Evolutionary conservation across 2,888 invertebrate genomes (phyloP), one percentile per base, ranked within the genome.

Genomic region (Peribatodes rhomboidaria): DNA sequence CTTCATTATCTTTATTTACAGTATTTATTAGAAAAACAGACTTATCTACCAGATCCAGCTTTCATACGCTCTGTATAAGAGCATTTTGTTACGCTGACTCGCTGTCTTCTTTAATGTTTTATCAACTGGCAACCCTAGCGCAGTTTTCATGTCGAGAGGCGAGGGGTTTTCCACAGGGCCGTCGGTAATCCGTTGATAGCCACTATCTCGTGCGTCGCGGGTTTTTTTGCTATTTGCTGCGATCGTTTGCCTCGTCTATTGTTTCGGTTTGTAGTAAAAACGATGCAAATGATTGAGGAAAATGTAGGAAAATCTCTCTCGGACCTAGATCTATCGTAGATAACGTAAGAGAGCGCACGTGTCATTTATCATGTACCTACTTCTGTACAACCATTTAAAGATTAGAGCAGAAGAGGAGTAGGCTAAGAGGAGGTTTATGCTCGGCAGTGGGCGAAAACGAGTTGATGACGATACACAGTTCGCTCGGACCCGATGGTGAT

Each of bases 181-280:
- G 50, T 27, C 54, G 67, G 71, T 82, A 83, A 87, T 84, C 85
- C 77, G 61, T 71, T 78, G 86, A 87, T 87, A 86, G 74, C 67
- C 72, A 75, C 61, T 82, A 80, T 75, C 78, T 72, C 65, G 64
- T 74, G 70, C 76, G 75, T 73, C 64, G 71, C 57, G 81, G 85
- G 80, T 82, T 85, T 86, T 47, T 82, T 79, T 77, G 76, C 59
- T 55, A 50, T 63, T 54, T 52, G 31, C 55, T 46, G 44, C 59
- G 41, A 55, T 61, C 53, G 59, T 67, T 67, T 44, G 47, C 56
- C 55, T 44, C 53, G 3, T 42, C 61, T 35, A 53, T 59, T 63
- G 61, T 63, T 61, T 63, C 18, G 33, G 54, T 33, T 59, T 49
- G 18, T 44, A 31, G 41, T 42, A 31, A 39, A 33, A n/a, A 37